Evolutionary conservation across 2,113 vertebrate genomes (phyloP), one percentile per base, ranked within the genome.

Genomic region (Sterna hirundo): DNA sequence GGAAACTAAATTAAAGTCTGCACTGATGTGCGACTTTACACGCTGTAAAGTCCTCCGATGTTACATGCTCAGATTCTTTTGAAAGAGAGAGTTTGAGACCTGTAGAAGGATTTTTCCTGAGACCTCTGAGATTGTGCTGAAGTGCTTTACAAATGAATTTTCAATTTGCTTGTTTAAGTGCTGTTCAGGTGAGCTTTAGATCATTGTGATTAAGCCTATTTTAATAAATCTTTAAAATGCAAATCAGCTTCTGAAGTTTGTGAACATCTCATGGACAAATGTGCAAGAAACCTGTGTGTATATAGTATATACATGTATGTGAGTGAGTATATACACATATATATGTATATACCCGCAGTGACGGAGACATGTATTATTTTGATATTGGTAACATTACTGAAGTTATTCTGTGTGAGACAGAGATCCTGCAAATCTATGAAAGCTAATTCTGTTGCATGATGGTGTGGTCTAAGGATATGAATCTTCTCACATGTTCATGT

Each of bases 121-220:
- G 70, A 52, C 46, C 47, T 93, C 74, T 83, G 78, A 70, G 79
- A 22, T 49, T 26, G 25, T 52, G 69, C 78, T 91, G 57, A 75
- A 90, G 58, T 30, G 51, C 64, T 81, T 78, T 40, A n/a, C 69
- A 18, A 66, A 69, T 90, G 49, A 65, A 34, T 83, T 93, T 74
- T 75, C 64, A 66, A 3, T 69, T 77, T 52, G 32, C 65, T 44
- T 80, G 3, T 70, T 54, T 52, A 83, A 74, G 52, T 82, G 84
- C 49, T 75, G 23, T 47, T 93, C 47, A 68, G 88, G 57, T 46
- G 69, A 92, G 65, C 52, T 88, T 64, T 58, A 61, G 60, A 89
- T 90, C 47, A 65, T 36, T 44, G 38, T 78, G 72, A 92, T 93
- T 90, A 83, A 83, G 26, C 32, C 60, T 62, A 7, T 81, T 95